Percentiles rank a stretch among this genome's conserved stretches.
phyloP scores from a whole-genome alignment of 2,888 invertebrate species.

The Drosophila diplacantha region DNA sequence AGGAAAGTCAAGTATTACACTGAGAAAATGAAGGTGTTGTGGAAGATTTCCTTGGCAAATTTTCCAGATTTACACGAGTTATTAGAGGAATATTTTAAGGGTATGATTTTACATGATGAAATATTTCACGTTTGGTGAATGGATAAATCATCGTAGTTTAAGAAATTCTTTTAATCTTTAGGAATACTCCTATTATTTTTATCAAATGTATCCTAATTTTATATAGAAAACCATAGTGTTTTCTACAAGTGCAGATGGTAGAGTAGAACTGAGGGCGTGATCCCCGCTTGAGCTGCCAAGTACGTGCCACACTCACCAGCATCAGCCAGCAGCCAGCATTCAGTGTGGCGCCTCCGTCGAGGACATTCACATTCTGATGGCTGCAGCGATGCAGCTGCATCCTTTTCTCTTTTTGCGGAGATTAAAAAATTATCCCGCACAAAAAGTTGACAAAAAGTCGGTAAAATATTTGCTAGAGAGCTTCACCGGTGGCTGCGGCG shows the following conservation, averaged over 20 bases:
- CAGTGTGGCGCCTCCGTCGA: slow-evolving; percentile 36
- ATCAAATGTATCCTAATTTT: not conserved
- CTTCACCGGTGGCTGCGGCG: not conserved
- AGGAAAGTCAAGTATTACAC: slow-evolving; percentile 4
- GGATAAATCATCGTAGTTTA: not conserved
- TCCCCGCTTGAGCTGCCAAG: slow-evolving; percentile 24
- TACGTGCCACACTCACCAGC: slow-evolving; percentile 49
- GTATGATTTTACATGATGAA: not conserved
- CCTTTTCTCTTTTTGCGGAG: slow-evolving; percentile 48
- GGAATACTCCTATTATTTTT: too few species aligned
- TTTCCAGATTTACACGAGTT: accelerated
- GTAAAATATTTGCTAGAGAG: slow-evolving; percentile 39
- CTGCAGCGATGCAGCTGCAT: slow-evolving; percentile 40
- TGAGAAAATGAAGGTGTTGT: not conserved
- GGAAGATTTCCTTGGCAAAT: not conserved
- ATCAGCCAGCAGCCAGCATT: slow-evolving; percentile 32
- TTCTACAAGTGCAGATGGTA: not conserved
- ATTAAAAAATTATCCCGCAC: slow-evolving; percentile 64
- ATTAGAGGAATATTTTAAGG: not conserved
- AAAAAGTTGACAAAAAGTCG: slow-evolving; percentile 54
- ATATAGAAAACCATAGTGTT: not conserved
- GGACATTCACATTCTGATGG: slow-evolving; percentile 55
- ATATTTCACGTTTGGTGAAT: not conserved
- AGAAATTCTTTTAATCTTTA: not conserved
- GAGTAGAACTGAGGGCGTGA: slow-evolving; percentile 18